Base-by-base conservation (phyloP, 1,140 invertebrate genomes). In the Chrysoperla carnea region DNA sequence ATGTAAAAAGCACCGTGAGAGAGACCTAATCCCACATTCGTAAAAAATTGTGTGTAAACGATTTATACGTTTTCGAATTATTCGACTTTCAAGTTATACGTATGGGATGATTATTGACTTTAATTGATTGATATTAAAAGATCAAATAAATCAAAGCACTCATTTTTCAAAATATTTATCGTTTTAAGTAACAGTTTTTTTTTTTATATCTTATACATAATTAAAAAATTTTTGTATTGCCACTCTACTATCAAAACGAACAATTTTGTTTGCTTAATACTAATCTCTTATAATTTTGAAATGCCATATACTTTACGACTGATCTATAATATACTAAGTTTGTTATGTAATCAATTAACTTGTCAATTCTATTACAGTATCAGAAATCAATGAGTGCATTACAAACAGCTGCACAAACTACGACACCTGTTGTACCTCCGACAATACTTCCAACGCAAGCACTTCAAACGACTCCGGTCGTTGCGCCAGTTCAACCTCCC, bases 371-470 rank as follows among this genome's bases (percentile, higher is more conserved):
- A 31, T 1, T 57, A 48, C 47, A 57, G 59, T 60, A 58, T 51
- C 51, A 55, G 42, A 61, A 60, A 57, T 50, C 60, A 46, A 28
- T 66, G 52, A 60, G 54, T 55, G 62, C 55, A 39, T 38, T 59
- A 23, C 17, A 23, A 45, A 36, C 46, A 37, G 44, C 52, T 15
- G 43, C 50, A 41, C 9, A 14, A 38, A 31, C 7, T 58, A 43
- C 31, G n/a, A 17, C n/a, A 17, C 12, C 39, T 41, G 13, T 37
- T 15, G 23, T 37, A 40, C 33, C 37, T 3, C 36, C 44, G 0
- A 9, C 47, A 42, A 17, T 13, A 6, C 59, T 61, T 31, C 55
- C 68, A 41, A 68, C 70, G 17, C 53, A 63, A 7, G 52, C 64
- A 39, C 58, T 57, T 27, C 51, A 54, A 31, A 29, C 45, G 2